These are phyloP conservation scores for Whitmania pigra DNA, from an alignment of 1,140 invertebrate species.

Conservation along the genomic window DNA sequence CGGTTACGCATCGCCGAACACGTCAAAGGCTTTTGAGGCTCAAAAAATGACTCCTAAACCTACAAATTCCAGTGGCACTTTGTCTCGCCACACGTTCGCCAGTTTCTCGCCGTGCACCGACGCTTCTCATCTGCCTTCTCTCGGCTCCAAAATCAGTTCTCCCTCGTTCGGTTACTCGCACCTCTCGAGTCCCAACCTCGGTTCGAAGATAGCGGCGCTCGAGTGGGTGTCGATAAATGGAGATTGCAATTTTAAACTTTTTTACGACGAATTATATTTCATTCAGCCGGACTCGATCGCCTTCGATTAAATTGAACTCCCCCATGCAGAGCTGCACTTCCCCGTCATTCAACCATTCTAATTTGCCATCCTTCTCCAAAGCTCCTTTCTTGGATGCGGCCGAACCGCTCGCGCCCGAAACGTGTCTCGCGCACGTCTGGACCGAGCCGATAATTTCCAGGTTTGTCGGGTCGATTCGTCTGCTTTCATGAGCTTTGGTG, in stretches of 20 bases:
- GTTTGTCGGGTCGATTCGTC: neutral
- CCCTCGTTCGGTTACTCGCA: neutral
- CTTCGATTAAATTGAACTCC: neutral
- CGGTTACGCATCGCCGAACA: too few species aligned
- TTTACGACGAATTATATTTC: neutral
- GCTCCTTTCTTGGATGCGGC: slow-evolving; percentile 37
- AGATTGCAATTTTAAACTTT: neutral
- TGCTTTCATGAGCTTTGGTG: neutral
- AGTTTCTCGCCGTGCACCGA: slow-evolving; percentile 10
- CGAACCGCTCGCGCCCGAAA: slow-evolving; percentile 63
- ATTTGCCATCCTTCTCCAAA: neutral
- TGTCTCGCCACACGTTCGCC: slow-evolving; percentile 16
- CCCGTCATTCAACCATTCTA: neutral
- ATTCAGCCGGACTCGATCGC: neutral
- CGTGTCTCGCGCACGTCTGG: slow-evolving; percentile 78
- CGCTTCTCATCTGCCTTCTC: neutral
- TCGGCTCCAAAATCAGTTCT: neutral
- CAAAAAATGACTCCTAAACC: neutral
- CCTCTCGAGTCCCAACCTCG: neutral
- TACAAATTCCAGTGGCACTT: neutral
- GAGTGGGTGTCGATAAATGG: neutral
- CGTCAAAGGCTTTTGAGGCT: neutral
- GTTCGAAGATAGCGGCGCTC: neutral
- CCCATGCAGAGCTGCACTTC: neutral
- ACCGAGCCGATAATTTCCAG: slow-evolving; percentile 48